These are phyloP conservation scores for Homarus gammarus DNA, from an alignment of 2,888 invertebrate genomes.

Conservation along the genomic window DNA sequence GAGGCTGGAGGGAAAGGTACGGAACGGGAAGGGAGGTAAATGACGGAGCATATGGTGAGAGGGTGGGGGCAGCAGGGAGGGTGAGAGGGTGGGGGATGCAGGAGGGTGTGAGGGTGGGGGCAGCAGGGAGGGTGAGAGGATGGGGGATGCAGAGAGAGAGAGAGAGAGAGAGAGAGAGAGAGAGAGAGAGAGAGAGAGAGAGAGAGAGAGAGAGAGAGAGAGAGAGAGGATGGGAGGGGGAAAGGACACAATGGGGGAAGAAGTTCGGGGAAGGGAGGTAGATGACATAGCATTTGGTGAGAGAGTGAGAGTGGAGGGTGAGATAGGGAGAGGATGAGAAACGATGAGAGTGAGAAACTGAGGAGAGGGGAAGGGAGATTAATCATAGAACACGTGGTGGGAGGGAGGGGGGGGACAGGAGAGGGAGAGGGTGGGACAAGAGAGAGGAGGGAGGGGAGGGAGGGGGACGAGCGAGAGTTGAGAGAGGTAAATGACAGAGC, in stretches of 20 bases:
- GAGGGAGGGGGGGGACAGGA: not conserved
- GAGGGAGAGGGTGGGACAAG: not conserved
- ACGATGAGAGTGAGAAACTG: no score
- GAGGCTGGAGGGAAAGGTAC: no score
- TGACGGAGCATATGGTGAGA: no score
- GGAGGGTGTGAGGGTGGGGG: not conserved
- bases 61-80: no score
- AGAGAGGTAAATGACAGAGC: no score
- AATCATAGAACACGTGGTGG: not conserved
- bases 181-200: conserved; percentile 3
- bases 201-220: not conserved
- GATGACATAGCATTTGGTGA: not conserved
- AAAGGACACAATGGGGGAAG: not conserved
- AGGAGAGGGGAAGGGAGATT: not conserved
- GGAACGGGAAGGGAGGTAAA: no score
- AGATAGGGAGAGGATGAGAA: no score
- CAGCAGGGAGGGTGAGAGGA: not conserved
- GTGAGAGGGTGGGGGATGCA: conserved; percentile 4
- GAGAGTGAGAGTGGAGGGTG: not conserved
- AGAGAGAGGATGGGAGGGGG: not conserved
- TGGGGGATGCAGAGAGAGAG: conserved; percentile 27
- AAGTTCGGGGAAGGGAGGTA: not conserved
- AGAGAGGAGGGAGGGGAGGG: not conserved
- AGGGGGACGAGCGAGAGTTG: not conserved
- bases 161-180: conserved; percentile 39